Evolutionary conservation across 2,797 vertebrate genomes (phyloP).

Genomic region (Chelon labrosus): DNA sequence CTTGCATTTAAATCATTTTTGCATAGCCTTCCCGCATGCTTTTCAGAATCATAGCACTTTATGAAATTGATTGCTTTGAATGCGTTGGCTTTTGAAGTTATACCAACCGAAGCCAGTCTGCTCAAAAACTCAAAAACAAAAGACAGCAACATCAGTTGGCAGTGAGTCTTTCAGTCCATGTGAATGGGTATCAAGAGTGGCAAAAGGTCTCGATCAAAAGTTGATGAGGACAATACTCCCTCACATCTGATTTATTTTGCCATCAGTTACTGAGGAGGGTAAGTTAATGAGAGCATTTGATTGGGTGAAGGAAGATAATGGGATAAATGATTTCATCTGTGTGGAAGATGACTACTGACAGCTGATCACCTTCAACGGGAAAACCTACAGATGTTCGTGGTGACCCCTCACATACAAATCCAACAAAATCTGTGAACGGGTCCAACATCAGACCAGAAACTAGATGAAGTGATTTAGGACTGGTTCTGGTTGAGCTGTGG

Average conservation of each 20-base stretch:
- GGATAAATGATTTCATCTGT: constrained; percentile 59
- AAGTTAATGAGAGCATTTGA: constrained; percentile 24
- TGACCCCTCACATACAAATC: constrained; percentile 8
- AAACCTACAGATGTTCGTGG: constrained; percentile 33
- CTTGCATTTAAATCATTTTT: constrained; percentile 2
- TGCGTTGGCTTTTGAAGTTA: constrained; percentile 18
- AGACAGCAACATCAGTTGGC: neutral
- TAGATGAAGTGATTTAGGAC: constrained; percentile 2
- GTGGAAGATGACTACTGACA: constrained; percentile 27
- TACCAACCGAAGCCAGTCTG: neutral
- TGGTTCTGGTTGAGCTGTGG: constrained; percentile 1
- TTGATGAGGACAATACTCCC: constrained; percentile 61
- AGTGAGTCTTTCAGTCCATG: constrained; percentile 23
- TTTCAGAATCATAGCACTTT: constrained; percentile 20
- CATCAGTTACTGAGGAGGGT: constrained; percentile 7
- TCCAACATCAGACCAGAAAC: constrained; percentile 2
- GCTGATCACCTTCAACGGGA: constrained; percentile 22
- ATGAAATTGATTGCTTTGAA: constrained; percentile 31
- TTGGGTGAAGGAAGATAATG: constrained; percentile 24
- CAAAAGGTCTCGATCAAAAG: constrained; percentile 38
- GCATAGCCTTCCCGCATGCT: neutral
- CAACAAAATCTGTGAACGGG: neutral
- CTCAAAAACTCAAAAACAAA: constrained; percentile 34
- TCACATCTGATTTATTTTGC: constrained; percentile 30
- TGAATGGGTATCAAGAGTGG: constrained; percentile 11